Base-by-base conservation (phyloP, 2,888 invertebrate genomes). In the Hypena proboscidalis region DNA sequence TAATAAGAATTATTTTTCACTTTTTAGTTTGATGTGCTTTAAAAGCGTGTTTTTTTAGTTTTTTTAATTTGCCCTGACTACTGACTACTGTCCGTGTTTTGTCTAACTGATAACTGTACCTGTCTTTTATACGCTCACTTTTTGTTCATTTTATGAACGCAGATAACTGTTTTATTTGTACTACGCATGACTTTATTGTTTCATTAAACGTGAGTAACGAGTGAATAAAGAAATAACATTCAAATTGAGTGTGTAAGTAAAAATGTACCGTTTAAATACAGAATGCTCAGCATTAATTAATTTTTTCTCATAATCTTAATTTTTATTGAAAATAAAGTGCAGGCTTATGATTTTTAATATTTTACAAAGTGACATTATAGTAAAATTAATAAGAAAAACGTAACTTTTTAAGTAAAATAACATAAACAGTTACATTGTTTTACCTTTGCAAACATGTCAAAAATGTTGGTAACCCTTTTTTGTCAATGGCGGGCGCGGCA, bases 31-130 rank as follows among this genome's bases (percentile, higher is more conserved):
- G n/a, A n/a, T n/a, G n/a, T n/a, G n/a, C n/a, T n/a, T n/a, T n/a
- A n/a, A n/a, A n/a, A n/a, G n/a, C n/a, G n/a, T n/a, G n/a, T n/a
- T n/a, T n/a, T n/a, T n/a, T n/a, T n/a, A n/a, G n/a, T n/a, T n/a
- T n/a, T n/a, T n/a, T n/a, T n/a, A n/a, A n/a, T n/a, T 81, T 72
- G 42, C 30, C 55, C n/a, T n/a, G n/a, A n/a, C n/a, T n/a, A n/a
- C n/a, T n/a, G 70, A 67, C 86, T 87, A 79, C 85, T 79, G 87
- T 80, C 86, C 82, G 59, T 42, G 59, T 52, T 60, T 74, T 70
- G 71, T 68, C 70, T 58, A 47, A 39, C 26, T 39, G 38, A 10
- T 60, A 61, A 67, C 67, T 62, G 66, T 59, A 39, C 34, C 26
- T 29, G 38, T 59, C 51, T 64, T 63, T 58, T 60, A 43, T 37